A percentile compares a stretch with the other conserved stretches of the same genome.
Conservation (phyloP, 2,797 vertebrate genomes). For the Rhinophrynus dorsalis region DNA sequence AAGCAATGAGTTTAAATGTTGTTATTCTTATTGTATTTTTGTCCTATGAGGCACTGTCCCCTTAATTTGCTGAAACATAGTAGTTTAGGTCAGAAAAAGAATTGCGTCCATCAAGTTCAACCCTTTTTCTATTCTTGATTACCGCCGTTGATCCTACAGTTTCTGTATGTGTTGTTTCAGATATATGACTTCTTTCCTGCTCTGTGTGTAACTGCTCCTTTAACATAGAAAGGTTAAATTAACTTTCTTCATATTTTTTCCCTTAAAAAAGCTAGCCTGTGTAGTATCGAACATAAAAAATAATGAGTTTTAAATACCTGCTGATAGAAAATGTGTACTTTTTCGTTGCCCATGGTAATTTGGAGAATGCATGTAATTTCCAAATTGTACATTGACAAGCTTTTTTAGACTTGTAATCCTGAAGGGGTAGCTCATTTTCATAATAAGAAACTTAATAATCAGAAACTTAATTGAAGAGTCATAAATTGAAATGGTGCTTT, state of each 20-base stretch:
- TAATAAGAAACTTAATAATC: constrained; percentile 5
- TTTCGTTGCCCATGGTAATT: constrained; percentile 13
- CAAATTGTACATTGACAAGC: not conserved
- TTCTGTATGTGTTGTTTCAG: no score
- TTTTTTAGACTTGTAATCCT: not conserved
- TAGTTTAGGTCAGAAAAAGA: no score
- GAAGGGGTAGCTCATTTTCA: constrained; percentile 5
- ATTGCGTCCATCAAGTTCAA: no score
- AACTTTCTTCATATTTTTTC: not conserved
- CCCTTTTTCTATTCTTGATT: no score
- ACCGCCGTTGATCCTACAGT: no score
- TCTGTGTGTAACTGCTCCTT: not conserved
- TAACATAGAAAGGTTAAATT: not conserved
- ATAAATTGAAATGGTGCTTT: not conserved
- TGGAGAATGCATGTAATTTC: constrained; percentile 6
- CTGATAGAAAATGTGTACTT: constrained; percentile 16
- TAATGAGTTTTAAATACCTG: constrained; percentile 31
- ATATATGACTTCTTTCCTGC: no score
- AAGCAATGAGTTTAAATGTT: no score
- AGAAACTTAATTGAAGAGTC: not conserved
- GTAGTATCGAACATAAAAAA: constrained; percentile 6
- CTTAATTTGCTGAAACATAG: no score
- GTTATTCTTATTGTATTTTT: no score
- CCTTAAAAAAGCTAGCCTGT: constrained; percentile 3
- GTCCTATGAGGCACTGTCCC: no score